Conservation (phyloP, 2,113 vertebrate genomes). For the Colaptes auratus region DNA sequence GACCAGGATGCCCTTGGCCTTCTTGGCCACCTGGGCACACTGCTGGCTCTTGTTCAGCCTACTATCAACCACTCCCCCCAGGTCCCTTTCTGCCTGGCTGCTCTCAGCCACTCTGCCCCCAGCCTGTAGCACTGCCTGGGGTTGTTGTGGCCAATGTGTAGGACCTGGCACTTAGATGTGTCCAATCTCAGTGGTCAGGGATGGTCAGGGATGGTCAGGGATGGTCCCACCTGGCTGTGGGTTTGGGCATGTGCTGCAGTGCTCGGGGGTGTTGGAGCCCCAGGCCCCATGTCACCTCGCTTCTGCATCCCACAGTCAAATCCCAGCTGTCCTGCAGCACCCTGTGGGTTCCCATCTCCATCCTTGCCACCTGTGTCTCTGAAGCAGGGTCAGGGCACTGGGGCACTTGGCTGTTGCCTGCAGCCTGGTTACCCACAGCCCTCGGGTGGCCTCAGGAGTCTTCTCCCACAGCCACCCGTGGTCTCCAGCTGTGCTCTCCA, state of each 20-base stretch:
- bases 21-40: no score
- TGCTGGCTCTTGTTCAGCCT: no score
- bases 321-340: background rate
- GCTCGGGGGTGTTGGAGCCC: accelerated
- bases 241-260: background rate
- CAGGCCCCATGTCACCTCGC: accelerated
- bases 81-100: no score
- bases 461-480: background rate
- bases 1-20: no score
- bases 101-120: no score
- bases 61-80: no score
- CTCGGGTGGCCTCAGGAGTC: background rate
- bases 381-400: background rate
- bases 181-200: no score
- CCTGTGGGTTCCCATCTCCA: accelerated
- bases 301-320: accelerated
- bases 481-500: constrained; percentile 42
- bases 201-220: no score
- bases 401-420: accelerated
- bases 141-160: no score
- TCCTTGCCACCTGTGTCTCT: background rate
- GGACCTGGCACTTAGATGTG: no score
- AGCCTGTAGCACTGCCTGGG: no score
- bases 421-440: background rate
- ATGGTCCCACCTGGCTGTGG: background rate